Evolutionary conservation across 2,797 vertebrate species (phyloP), one percentile per base, ranked within the genome.

Genomic region (Phalanger gymnotis): DNA sequence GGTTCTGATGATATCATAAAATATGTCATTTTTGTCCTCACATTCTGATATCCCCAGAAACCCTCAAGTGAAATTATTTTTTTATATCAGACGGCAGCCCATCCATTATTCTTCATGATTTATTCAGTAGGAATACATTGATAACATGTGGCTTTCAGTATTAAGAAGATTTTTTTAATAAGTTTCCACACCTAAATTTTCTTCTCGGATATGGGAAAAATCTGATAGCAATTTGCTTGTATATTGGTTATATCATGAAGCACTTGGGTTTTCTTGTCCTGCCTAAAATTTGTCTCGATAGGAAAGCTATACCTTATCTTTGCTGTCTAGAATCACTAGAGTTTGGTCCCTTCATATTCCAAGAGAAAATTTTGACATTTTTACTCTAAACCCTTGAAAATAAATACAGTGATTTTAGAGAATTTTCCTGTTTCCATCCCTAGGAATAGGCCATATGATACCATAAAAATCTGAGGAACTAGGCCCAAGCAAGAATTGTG

Each of bases 121-220:
- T 98, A 94, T 25, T 96, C 57, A 95, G 28, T 93, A 89, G 94
- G 93, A 95, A 95, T 94, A 55, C 92, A 94, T 47, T 51, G 90
- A 91, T 95, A 93, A 92, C 27, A 91, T 89, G 54, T 53, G 31
- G 57, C 31, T 94, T 30, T 97, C 47, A 66, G 91, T 93, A 93
- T 94, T 66, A 95, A 81, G 61, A 95, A 91, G 91, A 66, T 55
- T 93, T 93, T n/a, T 61, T 56, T 0, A 16, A 91, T 90, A 94
- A 92, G n/a, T 81, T 81, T 28, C 87, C 94, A 40, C 19, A 92
- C 47, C 73, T 58, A 12, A 25, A 91, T 90, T 19, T 34, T 53
- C 34, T 53, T 93, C 97, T 94, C 90, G 11, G 28, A 94, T 53
- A 90, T 25, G 47, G 47, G 25, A 91, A n/a, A 6, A 34, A 28